Conservation (phyloP, 2,113 vertebrate species). For the Hippocampus abdominalis region DNA sequence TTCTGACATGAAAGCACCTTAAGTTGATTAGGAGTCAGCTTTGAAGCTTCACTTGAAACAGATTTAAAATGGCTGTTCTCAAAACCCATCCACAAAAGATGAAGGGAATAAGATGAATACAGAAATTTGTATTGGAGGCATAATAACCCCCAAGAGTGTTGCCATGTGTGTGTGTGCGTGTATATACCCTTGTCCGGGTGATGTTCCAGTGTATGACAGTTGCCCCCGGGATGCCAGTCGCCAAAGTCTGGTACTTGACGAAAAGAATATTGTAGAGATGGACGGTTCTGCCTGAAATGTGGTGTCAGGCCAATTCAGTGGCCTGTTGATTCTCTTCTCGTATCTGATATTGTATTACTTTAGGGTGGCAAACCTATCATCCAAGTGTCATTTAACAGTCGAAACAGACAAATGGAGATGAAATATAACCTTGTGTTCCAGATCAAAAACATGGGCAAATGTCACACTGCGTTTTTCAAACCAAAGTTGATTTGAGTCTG, state of each 20-base stretch:
- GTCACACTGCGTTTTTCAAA: not conserved
- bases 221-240: conserved; percentile 52
- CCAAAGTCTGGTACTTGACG: conserved; percentile 26
- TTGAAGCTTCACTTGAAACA: conserved; percentile 39
- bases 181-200: conserved; percentile 46
- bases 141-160: conserved; percentile 62
- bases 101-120: conserved; percentile 56
- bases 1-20: conserved; percentile 36
- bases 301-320: conserved; percentile 49
- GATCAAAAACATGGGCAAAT: conserved; percentile 1
- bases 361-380: not conserved
- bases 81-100: conserved; percentile 53
- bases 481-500: conserved; percentile 5
- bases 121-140: conserved; percentile 41
- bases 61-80: conserved; percentile 45
- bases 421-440: not conserved
- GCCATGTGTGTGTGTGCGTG: conserved; percentile 62
- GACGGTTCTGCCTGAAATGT: conserved; percentile 39
- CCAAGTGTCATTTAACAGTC: conserved; percentile 1
- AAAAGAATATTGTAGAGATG: conserved; percentile 37
- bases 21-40: conserved; percentile 44
- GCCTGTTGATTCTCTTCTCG: not conserved
- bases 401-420: conserved; percentile 2
- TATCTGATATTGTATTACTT: not conserved
- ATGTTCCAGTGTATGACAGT: conserved; percentile 54